Evolutionary conservation across 1,140 invertebrate genomes (phyloP), one percentile per base, ranked within the genome.

Genomic region (Nephila pilipes): DNA sequence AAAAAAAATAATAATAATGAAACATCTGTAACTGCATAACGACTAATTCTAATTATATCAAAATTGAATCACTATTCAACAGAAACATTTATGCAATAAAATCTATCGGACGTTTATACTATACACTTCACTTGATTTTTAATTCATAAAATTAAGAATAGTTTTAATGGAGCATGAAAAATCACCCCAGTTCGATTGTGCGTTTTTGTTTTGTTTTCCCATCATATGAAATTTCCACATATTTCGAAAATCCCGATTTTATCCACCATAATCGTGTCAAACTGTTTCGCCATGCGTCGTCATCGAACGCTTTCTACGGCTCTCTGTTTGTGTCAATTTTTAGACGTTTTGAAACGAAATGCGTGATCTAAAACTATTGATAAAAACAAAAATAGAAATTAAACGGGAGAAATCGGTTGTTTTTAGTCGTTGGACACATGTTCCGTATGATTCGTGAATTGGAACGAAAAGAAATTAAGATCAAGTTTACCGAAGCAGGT

Each of bases 401-500:
- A 4, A 63, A 14, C 25, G 25, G 2, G 32, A 20, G 57, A 60
- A 81, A 81, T 38, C 79, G n/a, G 25, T 36, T 58, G 46, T 85
- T 85, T 85, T 85, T 58, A 85, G 83, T 46, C 54, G 83, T 36
- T 58, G 10, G 32, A 69, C 32, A 32, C 22, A 32, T 85, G 83
- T 60, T 32, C 83, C 32, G 20, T 54, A 85, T 85, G 32, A 22
- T 36, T 85, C 83, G 18, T 85, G 83, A 60, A 85, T 32, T 60
- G 83, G 83, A 85, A 85, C 83, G 83, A 57, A 36, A 2, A 85
- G 57, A 57, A 46, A 85, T 85, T 85, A 85, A 85, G 83, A 57
- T 85, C 83, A 85, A 60, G 57, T 60, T 85, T 85, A 58, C 83
- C 57, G 29, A 85, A 85, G 25, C 57, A 85, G 83, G 57, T 60